Evolutionary conservation across 2,113 vertebrate genomes (phyloP), one percentile per base, ranked within the genome.

Genomic region (Dasyurus viverrinus): DNA sequence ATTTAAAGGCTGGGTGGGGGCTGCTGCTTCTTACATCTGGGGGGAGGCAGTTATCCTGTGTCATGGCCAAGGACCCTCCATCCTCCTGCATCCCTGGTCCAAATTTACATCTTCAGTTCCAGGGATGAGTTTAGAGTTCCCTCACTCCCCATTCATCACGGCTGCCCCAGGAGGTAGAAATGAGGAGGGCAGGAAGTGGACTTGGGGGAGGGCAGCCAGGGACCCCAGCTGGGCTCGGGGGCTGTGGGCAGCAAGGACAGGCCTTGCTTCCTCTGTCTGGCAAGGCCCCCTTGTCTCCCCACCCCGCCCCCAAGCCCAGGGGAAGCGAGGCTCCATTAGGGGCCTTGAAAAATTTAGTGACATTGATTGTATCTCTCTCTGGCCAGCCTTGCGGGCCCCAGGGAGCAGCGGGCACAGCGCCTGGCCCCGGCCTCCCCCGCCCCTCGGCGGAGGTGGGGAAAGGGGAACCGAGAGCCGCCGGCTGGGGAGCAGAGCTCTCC

Each of bases 1-100:
- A 98, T 99, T 98, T 98, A 99, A 98, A 98, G 98, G 98, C 98
- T 42, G 68, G 68, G 68, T 6, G n/a, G 68, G 95, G 95, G 97
- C 98, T 97, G 98, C 96, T 90, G 97, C 98, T 94, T 89, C 97
- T 96, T 91, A 98, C 98, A 97, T 98, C 98, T 98, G 98, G 97
- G 97, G 30, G 60, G 30, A 7, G 68, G 7, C 19, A 23, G n/a
- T 42, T 23, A 84, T 42, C 68, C 68, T 42, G 22, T 42, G 68
- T 22, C 7, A 23, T 8, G 68, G n/a, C 68, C 68, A 8, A 22
- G 30, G 30, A 2, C 68, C n/a, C 36, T n/a, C 16, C 68, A 42
- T 42, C 19, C 68, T 22, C 8, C 8, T 8, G 2, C n/a, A 8
- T 84, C 68, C n/a, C 68, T 42, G 68, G 19, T 7, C 36, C 68